These are phyloP conservation scores for Heliconius hermathena DNA, from an alignment of 1,140 invertebrate genomes.

Conservation along the genomic window DNA sequence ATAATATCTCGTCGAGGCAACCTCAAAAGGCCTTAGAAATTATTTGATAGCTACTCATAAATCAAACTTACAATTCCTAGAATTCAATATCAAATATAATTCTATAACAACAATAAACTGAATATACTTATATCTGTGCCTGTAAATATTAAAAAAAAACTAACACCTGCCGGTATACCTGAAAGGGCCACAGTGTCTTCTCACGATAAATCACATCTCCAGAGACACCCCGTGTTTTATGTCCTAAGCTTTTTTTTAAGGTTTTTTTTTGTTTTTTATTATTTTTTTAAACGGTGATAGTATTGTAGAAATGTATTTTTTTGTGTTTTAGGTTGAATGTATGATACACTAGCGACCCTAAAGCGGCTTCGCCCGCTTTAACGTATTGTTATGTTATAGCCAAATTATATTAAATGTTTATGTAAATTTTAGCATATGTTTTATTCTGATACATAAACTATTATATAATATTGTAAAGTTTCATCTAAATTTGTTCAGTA, in stretches of 20 bases:
- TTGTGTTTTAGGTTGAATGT: not conserved
- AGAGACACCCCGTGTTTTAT: slow-evolving; percentile 69
- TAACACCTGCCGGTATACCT: slow-evolving; percentile 65
- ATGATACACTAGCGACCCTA: not conserved
- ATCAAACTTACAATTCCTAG: not conserved
- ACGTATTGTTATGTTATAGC: too few species aligned
- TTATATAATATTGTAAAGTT: too few species aligned
- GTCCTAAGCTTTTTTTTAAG: slow-evolving; percentile 50
- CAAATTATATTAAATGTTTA: too few species aligned
- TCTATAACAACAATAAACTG: slow-evolving; percentile 1
- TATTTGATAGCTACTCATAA: not conserved
- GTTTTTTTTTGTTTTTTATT: slow-evolving; percentile 47
- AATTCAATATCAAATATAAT: not conserved
- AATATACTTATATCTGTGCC: not conserved
- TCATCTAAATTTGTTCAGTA: too few species aligned
- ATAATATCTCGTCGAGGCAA: too few species aligned
- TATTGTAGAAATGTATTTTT: slow-evolving; percentile 2
- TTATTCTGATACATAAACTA: too few species aligned
- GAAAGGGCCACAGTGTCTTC: slow-evolving; percentile 69
- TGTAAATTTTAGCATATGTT: too few species aligned
- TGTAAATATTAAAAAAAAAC: slow-evolving; percentile 23
- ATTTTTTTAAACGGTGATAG: slow-evolving; percentile 44
- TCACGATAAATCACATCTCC: slow-evolving; percentile 77
- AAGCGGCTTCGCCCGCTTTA: too few species aligned
- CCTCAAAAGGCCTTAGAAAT: not conserved